These are phyloP conservation scores for Drosophila emarginata DNA, from an alignment of 2,888 invertebrate genomes.

Conservation along the genomic window DNA sequence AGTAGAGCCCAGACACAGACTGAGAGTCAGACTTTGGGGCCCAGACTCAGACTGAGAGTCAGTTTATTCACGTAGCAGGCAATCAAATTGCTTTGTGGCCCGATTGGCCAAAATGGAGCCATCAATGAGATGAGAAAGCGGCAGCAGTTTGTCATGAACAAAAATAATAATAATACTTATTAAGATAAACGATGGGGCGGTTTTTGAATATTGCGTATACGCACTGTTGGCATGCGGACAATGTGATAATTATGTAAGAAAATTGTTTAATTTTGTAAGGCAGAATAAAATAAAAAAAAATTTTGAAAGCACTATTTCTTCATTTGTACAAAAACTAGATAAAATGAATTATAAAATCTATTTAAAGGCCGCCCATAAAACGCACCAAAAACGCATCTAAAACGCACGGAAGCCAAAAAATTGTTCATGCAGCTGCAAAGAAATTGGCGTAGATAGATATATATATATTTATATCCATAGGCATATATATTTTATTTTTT, in stretches of 20 bases:
- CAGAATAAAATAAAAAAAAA: background rate
- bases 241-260: constrained; percentile 41
- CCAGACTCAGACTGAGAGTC: constrained; percentile 20
- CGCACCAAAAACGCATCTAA: constrained; percentile 35
- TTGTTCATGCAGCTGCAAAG: constrained; percentile 49
- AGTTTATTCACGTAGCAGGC: constrained; percentile 57
- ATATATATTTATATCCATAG: constrained; percentile 7
- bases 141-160: constrained; percentile 17
- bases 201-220: constrained; percentile 40
- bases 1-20: constrained; percentile 23
- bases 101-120: constrained; percentile 67
- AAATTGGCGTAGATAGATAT: background rate
- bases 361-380: constrained; percentile 31
- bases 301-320: background rate
- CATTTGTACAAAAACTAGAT: background rate
- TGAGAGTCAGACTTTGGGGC: background rate
- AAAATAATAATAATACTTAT: constrained; percentile 44
- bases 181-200: constrained; percentile 49
- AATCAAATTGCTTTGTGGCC: constrained; percentile 56
- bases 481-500: constrained; percentile 18
- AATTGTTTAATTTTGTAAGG: constrained; percentile 37
- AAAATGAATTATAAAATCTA: constrained; percentile 26
- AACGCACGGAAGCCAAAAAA: constrained; percentile 34
- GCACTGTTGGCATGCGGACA: constrained; percentile 33
- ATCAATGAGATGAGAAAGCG: constrained; percentile 56